Evolutionary conservation across 2,888 invertebrate species (phyloP), one percentile per base, ranked within the genome.

Genomic region (Dicyrtoma fusca): DNA sequence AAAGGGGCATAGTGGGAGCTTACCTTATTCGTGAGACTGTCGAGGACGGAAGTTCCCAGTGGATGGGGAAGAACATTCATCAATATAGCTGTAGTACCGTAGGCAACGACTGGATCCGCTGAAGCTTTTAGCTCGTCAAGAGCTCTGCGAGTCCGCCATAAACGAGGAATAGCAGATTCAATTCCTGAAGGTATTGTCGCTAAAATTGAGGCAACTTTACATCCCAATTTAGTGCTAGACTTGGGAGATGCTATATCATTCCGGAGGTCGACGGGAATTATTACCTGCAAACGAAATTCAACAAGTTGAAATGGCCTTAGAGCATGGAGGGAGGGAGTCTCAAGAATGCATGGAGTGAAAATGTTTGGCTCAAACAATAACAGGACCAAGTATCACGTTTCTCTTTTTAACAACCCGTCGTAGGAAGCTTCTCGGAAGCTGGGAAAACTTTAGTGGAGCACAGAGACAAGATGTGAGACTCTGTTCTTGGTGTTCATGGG

Each of bases 91-190:
- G 84, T 82, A n/a, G 84, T 84, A 26, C 85, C 84, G 77, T 84
- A 85, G 74, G 86, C 84, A 26, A 86, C 83, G 44, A 86, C 85
- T 4, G 86, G 84, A 79, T 87, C 85, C 1, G 86, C 84, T n/a
- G 86, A 85, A 26, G 82, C 81, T 34, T 71, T 84, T 68, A 87
- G 82, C 51, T 85, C 84, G 63, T 85, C 85, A 82, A 88, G 84
- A 13, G 83, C 81, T 53, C 84, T 83, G 51, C 87, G 84, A 34
- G 87, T 85, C 59, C 85, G 84, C 88, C 88, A 88, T 2, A 88
- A 83, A 26, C 87, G 83, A 1, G 88, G 88, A 26, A 88, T 86
- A 47, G 85, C 85, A n/a, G 87, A 87, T 81, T 88, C 88, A 1
- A 85, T 85, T 76, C 85, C 85, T 53, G 86, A 85, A 23, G 88